Conservation (phyloP, 2,113 vertebrate genomes). For the Casuarius casuarius region DNA sequence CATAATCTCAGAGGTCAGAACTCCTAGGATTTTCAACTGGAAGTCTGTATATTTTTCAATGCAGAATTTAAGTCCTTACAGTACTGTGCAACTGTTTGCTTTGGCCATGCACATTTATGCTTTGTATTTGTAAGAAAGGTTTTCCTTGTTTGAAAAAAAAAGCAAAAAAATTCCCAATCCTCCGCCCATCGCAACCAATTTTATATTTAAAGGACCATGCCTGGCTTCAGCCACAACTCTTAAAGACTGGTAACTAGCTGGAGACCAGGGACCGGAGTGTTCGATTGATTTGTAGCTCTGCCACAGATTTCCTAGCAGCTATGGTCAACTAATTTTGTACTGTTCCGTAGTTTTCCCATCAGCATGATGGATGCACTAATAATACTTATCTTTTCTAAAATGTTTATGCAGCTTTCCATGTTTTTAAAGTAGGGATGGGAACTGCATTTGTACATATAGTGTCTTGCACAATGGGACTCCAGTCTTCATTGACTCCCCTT, state of each 20-base stretch:
- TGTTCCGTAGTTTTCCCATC: not conserved
- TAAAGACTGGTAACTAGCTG: not conserved
- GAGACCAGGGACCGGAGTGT: not conserved
- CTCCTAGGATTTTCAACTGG: not conserved
- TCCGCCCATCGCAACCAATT: not conserved
- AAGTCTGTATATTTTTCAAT: not conserved
- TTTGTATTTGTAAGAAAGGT: not conserved
- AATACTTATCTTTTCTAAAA: not conserved
- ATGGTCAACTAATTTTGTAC: not conserved
- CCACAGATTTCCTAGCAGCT: not conserved
- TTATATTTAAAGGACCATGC: not conserved
- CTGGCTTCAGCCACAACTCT: not conserved
- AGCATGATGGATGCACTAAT: not conserved
- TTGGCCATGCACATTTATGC: not conserved
- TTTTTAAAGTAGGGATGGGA: not conserved
- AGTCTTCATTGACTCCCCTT: not conserved
- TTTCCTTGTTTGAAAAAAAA: not conserved
- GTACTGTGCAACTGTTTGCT: not conserved
- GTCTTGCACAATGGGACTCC: not conserved
- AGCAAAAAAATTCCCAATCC: not conserved
- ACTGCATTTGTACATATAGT: not conserved
- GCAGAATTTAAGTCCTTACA: not conserved
- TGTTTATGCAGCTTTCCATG: not conserved
- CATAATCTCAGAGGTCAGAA: slow-evolving; percentile 1
- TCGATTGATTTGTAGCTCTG: not conserved